phyloP scores from a whole-genome alignment of 2,888 invertebrate species.

The Meliscaeva auricollis region DNA sequence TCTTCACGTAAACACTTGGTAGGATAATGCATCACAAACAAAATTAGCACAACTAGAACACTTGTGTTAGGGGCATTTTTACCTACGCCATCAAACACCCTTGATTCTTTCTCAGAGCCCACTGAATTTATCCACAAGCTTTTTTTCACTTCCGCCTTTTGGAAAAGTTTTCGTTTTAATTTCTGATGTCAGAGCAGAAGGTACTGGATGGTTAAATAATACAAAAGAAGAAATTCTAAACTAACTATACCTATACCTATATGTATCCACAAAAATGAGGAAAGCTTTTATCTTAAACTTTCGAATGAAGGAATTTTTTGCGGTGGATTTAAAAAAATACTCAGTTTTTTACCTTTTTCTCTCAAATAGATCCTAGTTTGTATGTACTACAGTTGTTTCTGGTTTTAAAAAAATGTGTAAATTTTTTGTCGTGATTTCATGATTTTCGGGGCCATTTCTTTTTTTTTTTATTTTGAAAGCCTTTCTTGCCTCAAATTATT shows the following conservation, averaged over 20 bases:
- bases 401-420: too few species aligned
- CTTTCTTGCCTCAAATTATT: too few species aligned
- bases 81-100: constrained; percentile 32
- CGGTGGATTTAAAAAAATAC: too few species aligned
- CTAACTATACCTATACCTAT: too few species aligned
- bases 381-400: too few species aligned
- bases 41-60: constrained; percentile 4
- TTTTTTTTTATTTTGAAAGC: too few species aligned
- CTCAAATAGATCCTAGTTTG: too few species aligned
- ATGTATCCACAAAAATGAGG: not conserved
- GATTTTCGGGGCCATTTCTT: too few species aligned
- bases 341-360: too few species aligned
- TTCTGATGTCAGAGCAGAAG: constrained; percentile 2
- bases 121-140: constrained; percentile 61
- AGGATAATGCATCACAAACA: not conserved
- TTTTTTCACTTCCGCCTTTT: constrained; percentile 36
- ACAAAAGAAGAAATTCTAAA: not conserved
- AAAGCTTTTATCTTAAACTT: constrained; percentile 5
- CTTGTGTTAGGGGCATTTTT: not conserved
- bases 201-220: not conserved
- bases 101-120: constrained; percentile 53
- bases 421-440: too few species aligned
- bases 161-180: constrained; percentile 28
- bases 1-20: not conserved
- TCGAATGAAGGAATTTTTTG: not conserved